phyloP scores from a whole-genome alignment of 92 coral and sea anemone genomes.

The Epizoanthus illoricatus region DNA sequence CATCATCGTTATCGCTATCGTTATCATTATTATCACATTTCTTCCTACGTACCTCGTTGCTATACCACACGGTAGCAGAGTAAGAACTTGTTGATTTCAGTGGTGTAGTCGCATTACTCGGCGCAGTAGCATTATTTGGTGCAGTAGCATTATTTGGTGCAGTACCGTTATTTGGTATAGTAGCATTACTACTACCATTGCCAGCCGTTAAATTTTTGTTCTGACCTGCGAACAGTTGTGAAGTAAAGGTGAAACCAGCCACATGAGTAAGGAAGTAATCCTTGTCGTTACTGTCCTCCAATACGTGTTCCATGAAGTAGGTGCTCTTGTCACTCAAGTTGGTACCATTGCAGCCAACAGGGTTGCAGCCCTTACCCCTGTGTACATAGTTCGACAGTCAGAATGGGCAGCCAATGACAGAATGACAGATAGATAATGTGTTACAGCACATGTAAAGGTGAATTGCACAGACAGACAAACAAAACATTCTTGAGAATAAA shows the following conservation, averaged over 20 bases:
- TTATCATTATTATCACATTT: no score
- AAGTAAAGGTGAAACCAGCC: slow-evolving; percentile 75
- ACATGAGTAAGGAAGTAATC: slow-evolving; percentile 81
- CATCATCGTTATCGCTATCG: no score
- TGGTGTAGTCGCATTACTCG: slow-evolving; percentile 18
- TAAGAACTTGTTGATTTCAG: slow-evolving; percentile 11
- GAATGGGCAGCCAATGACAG: neutral
- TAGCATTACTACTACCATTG: slow-evolving; percentile 9
- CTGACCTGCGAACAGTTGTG: neutral
- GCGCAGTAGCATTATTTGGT: neutral
- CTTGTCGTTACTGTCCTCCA: slow-evolving; percentile 68
- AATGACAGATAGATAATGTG: neutral
- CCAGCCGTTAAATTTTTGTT: neutral
- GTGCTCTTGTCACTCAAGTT: slow-evolving; percentile 58
- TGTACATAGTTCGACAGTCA: neutral
- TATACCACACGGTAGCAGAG: slow-evolving; percentile 31
- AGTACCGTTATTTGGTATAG: neutral
- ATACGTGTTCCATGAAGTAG: slow-evolving; percentile 70
- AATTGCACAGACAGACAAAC: no score
- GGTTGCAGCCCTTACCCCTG: slow-evolving; percentile 36
- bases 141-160: slow-evolving; percentile 3
- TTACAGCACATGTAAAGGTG: neutral
- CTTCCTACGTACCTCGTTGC: slow-evolving; percentile 23
- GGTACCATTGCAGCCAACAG: slow-evolving; percentile 56
- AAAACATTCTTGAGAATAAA: no score